phyloP scores from a whole-genome alignment of 2,888 invertebrate species.

The Galerucella nymphaeae region DNA sequence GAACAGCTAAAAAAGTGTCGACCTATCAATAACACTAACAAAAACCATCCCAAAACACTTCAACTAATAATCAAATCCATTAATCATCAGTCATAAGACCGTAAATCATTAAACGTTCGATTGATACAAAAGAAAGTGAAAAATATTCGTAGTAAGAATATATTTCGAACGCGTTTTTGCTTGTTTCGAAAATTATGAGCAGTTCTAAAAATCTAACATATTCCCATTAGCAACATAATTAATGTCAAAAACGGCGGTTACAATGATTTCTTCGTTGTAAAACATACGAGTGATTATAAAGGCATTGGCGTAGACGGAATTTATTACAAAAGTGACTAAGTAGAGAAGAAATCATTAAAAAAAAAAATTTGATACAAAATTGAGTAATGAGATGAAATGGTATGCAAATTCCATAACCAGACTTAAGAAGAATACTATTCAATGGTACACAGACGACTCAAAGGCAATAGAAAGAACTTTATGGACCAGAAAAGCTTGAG shows the following conservation, averaged over 20 bases:
- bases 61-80: conserved; percentile 20
- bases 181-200: conserved; percentile 51
- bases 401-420: too few species aligned
- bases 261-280: conserved; percentile 61
- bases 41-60: not conserved
- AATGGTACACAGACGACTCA: too few species aligned
- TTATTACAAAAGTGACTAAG: not conserved
- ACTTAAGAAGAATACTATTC: too few species aligned
- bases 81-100: conserved; percentile 6
- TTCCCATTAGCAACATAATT: conserved; percentile 62
- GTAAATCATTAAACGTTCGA: conserved; percentile 40
- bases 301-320: conserved; percentile 51
- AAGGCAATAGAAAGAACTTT: too few species aligned
- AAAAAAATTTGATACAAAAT: too few species aligned
- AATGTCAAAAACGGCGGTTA: conserved; percentile 61
- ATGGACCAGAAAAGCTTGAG: too few species aligned
- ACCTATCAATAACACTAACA: conserved; percentile 1
- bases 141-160: conserved; percentile 45
- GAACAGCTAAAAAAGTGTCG: too few species aligned
- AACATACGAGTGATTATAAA: conserved; percentile 57
- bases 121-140: conserved; percentile 37
- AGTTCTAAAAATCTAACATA: conserved; percentile 59
- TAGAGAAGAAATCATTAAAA: too few species aligned
- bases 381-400: too few species aligned
- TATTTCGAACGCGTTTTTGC: conserved; percentile 45